Evolutionary conservation across 1,140 invertebrate species (phyloP).

Genomic region (Phymastichus coffea): DNA sequence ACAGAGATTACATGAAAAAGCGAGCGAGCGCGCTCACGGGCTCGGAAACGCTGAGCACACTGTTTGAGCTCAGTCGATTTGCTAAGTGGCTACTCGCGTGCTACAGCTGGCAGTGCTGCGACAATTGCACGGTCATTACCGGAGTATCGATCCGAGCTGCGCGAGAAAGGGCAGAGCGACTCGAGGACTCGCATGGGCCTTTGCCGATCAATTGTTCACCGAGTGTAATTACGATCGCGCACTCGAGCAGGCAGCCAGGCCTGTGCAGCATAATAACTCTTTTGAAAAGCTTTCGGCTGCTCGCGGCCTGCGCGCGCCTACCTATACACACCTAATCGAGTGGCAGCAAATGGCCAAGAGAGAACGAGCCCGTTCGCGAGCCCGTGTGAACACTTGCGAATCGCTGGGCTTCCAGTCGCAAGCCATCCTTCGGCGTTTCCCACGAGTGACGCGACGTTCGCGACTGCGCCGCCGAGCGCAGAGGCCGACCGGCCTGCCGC

Average conservation of each 20-base stretch:
- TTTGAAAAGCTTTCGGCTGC: neutral
- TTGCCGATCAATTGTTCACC: neutral
- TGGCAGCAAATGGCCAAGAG: slow-evolving; percentile 28
- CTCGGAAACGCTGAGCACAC: too few species aligned
- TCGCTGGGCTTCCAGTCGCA: too few species aligned
- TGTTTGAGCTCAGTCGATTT: too few species aligned
- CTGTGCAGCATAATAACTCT: slow-evolving; percentile 3
- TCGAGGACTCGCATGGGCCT: too few species aligned
- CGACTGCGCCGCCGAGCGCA: too few species aligned
- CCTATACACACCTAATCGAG: neutral
- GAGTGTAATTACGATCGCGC: neutral
- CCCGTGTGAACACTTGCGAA: slow-evolving; percentile 6
- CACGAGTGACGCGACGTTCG: too few species aligned
- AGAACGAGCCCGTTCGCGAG: slow-evolving; percentile 5
- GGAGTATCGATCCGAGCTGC: neutral
- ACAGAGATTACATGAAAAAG: too few species aligned
- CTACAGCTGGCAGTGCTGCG: neutral
- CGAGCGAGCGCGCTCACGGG: too few species aligned
- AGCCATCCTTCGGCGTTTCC: too few species aligned
- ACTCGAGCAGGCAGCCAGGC: neutral
- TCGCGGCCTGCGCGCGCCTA: neutral
- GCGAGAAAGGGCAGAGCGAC: too few species aligned
- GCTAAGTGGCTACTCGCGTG: too few species aligned
- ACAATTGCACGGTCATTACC: neutral
- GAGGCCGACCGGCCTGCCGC: too few species aligned